These are phyloP conservation scores for Drosophila insularis DNA, from an alignment of 1,140 invertebrate species.

Conservation along the genomic window DNA sequence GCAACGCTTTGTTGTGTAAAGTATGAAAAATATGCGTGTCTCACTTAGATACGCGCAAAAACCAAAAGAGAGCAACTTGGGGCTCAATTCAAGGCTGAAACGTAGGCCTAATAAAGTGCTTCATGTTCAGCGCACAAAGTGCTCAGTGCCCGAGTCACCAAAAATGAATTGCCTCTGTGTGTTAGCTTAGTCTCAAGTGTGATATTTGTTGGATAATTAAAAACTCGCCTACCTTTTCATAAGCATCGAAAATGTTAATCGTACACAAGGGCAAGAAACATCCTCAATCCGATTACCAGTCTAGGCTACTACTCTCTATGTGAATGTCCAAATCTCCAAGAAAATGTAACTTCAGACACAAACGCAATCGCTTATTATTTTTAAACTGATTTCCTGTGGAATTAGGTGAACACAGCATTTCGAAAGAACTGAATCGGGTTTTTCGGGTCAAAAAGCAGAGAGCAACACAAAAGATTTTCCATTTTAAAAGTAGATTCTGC, in stretches of 20 bases:
- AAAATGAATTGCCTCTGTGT: slow-evolving; percentile 2
- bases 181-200: background rate
- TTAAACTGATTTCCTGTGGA: no score
- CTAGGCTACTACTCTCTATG: no score
- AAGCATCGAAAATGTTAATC: background rate
- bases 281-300: no score
- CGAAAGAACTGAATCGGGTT: background rate
- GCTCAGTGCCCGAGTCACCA: background rate
- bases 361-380: no score
- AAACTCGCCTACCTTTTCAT: background rate
- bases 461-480: background rate
- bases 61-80: background rate
- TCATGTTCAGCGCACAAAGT: no score
- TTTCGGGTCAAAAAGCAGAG: background rate
- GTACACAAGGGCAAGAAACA: no score
- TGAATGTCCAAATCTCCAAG: no score
- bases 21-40: slow-evolving; percentile 73
- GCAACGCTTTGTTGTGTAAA: slow-evolving; percentile 62
- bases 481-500: background rate
- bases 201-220: slow-evolving; percentile 35
- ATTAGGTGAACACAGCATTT: no score
- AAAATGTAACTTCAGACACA: no score
- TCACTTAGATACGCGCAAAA: slow-evolving; percentile 40
- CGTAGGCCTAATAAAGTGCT: slow-evolving; percentile 54
- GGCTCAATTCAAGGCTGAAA: background rate